phyloP scores from a whole-genome alignment of 2,888 invertebrate genomes.

The Pilophorus perplexus region DNA sequence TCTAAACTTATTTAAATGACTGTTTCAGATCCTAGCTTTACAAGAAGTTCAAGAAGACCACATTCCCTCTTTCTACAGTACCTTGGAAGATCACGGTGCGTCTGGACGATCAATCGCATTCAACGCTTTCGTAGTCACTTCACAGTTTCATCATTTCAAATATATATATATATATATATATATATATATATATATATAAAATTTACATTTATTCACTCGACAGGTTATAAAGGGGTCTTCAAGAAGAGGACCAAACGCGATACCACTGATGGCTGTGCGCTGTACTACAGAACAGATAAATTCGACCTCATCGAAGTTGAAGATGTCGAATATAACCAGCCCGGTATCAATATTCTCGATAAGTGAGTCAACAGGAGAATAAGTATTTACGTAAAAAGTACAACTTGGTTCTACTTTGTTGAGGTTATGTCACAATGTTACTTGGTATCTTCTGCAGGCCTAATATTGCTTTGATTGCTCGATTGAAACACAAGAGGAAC shows the following conservation, averaged over 20 bases:
- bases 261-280: conserved; percentile 85
- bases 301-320: conserved; percentile 66
- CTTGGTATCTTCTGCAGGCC: too few species aligned
- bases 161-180: too few species aligned
- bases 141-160: too few species aligned
- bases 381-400: too few species aligned
- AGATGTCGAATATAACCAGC: conserved; percentile 66
- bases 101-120: background rate
- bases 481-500: conserved; percentile 19
- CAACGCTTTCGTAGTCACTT: too few species aligned
- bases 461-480: conserved; percentile 29
- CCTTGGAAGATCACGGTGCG: conserved; percentile 53
- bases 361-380: background rate
- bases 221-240: conserved; percentile 72
- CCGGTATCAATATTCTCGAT: conserved; percentile 39
- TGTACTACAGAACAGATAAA: conserved; percentile 69
- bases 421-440: too few species aligned
- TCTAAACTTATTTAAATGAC: too few species aligned
- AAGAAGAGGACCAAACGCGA: conserved; percentile 77
- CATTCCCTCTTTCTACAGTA: conserved; percentile 60
- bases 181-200: too few species aligned
- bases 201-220: too few species aligned
- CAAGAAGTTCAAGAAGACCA: conserved; percentile 89
- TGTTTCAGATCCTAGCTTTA: conserved; percentile 72
- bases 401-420: too few species aligned